Percentiles rank a stretch among this genome's conserved stretches.
These are phyloP conservation scores for Prolemur simus DNA, from an alignment of 2,113 vertebrate genomes.

Conservation along the genomic window DNA sequence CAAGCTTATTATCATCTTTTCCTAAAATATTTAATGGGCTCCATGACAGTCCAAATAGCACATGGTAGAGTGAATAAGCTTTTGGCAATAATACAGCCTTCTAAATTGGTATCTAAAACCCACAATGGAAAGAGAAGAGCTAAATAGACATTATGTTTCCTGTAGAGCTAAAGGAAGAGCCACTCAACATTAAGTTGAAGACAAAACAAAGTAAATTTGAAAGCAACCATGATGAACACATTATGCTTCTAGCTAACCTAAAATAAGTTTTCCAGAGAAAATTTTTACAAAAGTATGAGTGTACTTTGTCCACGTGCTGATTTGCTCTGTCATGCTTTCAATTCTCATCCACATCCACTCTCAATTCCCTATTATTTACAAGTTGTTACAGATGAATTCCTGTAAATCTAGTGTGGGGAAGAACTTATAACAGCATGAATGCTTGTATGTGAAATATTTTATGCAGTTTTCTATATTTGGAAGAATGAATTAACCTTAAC, in stretches of 20 bases:
- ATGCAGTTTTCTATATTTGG: neutral
- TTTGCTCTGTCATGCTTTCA: slow-evolving; percentile 3
- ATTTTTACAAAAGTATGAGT: neutral
- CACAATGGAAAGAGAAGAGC: neutral
- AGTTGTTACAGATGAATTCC: neutral
- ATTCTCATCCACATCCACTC: neutral
- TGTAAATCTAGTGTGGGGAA: neutral
- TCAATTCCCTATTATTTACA: neutral
- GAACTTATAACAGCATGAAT: neutral
- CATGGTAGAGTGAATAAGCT: neutral
- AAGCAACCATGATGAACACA: neutral
- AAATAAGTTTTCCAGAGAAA: neutral
- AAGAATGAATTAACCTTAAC: neutral
- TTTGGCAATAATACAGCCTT: neutral
- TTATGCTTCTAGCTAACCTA: neutral
- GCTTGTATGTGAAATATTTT: neutral
- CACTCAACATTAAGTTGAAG: neutral
- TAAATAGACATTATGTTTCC: neutral
- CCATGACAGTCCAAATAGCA: neutral
- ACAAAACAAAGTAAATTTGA: neutral
- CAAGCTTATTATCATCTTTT: neutral
- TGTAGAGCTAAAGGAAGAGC: neutral
- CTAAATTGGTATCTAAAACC: neutral
- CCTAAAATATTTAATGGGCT: neutral
- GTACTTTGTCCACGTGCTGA: neutral